phyloP scores from a whole-genome alignment of 2,888 invertebrate genomes.

The Polydrusus tereticollis region DNA sequence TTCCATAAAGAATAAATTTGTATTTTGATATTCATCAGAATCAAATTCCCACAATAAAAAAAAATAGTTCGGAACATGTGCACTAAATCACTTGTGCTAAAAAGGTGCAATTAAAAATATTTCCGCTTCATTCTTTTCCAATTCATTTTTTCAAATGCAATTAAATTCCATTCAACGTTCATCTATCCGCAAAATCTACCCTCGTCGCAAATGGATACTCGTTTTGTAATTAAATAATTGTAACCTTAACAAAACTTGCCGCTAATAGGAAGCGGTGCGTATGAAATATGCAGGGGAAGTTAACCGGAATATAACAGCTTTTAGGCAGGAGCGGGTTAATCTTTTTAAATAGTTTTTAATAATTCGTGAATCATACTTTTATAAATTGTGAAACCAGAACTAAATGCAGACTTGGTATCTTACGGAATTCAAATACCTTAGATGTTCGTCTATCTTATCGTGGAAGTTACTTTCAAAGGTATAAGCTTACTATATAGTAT shows the following conservation, averaged over 20 bases:
- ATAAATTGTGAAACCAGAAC: too few relatives aligned
- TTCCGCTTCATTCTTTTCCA: conserved; percentile 17
- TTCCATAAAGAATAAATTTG: too few relatives aligned
- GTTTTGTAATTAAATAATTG: conserved; percentile 64
- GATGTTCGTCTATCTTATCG: too few relatives aligned
- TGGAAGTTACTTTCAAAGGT: too few relatives aligned
- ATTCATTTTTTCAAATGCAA: conserved; percentile 20
- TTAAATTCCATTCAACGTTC: conserved; percentile 24
- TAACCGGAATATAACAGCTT: conserved; percentile 23
- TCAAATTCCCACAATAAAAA: not conserved
- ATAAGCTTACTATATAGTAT: too few relatives aligned
- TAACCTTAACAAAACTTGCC: conserved; percentile 62
- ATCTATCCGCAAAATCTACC: conserved; percentile 25
- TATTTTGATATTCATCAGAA: too few relatives aligned
- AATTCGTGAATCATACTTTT: too few relatives aligned
- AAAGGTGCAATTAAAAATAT: conserved; percentile 13
- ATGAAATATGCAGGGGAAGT: conserved; percentile 61
- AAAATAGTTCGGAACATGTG: conserved; percentile 14
- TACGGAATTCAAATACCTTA: too few relatives aligned
- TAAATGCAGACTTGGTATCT: too few relatives aligned
- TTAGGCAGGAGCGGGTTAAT: conserved; percentile 19
- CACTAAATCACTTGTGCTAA: conserved; percentile 19
- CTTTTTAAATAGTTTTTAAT: not conserved
- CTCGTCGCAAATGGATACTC: conserved; percentile 32
- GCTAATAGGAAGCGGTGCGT: conserved; percentile 60